phyloP scores from a whole-genome alignment of 2,113 vertebrate species.

The Albula goreensis region DNA sequence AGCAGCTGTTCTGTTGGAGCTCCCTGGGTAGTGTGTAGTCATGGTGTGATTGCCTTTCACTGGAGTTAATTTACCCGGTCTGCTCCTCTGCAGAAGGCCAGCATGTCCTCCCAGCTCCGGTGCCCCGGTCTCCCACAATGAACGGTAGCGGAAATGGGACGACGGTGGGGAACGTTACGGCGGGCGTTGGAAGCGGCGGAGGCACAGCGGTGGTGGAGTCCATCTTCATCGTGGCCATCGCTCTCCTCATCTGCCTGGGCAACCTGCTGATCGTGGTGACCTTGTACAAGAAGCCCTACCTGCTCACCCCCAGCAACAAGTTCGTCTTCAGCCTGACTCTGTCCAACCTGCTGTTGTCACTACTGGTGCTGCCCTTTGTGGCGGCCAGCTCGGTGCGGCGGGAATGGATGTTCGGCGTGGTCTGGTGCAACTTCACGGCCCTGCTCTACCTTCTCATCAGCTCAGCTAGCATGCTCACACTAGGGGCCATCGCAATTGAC shows the following conservation, averaged over 20 bases:
- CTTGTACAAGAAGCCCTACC: constrained; percentile 89
- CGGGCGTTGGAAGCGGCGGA: constrained; percentile 35
- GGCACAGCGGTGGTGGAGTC: constrained; percentile 75
- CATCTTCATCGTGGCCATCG: constrained; percentile 83
- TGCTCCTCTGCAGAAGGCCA: constrained; percentile 48
- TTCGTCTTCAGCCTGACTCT: constrained; percentile 97
- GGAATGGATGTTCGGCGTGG: constrained; percentile 94
- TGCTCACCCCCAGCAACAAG: constrained; percentile 97
- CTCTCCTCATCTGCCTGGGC: constrained; percentile 85
- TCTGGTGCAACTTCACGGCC: constrained; percentile 98
- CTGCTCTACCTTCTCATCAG: constrained; percentile 95
- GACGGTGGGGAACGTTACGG: constrained; percentile 65
- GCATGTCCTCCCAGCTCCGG: constrained; percentile 63
- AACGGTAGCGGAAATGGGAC: constrained; percentile 82
- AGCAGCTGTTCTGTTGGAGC: background rate
- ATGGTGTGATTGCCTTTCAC: background rate
- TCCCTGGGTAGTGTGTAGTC: background rate
- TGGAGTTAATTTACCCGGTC: constrained; percentile 8
- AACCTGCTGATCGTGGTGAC: constrained; percentile 89
- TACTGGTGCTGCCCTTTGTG: constrained; percentile 91
- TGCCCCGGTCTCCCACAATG: constrained; percentile 75
- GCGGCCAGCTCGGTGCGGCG: constrained; percentile 83
- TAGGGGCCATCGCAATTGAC: constrained; percentile 93
- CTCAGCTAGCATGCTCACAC: constrained; percentile 96
- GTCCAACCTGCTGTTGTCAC: constrained; percentile 90